These are phyloP conservation scores for Paracyclopina nana DNA, from an alignment of 1,140 invertebrate genomes.

Conservation along the genomic window DNA sequence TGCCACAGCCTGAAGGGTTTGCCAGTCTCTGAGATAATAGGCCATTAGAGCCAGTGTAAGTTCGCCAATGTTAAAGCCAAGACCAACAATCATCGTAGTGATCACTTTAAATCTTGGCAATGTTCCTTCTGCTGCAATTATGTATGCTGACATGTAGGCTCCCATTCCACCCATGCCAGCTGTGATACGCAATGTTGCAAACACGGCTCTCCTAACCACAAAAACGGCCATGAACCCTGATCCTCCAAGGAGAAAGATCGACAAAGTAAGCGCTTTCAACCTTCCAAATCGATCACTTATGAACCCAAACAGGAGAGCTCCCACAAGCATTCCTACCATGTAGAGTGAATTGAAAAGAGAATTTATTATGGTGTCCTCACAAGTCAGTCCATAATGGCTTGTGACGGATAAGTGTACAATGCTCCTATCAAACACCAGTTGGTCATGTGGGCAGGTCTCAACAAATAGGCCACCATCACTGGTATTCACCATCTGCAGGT, in stretches of 20 bases:
- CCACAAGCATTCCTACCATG: slow-evolving; percentile 5
- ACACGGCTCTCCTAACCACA: background rate
- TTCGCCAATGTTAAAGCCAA: background rate
- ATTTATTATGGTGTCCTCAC: background rate
- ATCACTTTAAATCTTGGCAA: background rate
- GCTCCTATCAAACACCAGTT: background rate
- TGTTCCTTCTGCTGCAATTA: background rate
- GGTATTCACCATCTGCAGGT: too few relatives aligned
- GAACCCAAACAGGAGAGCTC: background rate
- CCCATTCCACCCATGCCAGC: slow-evolving; percentile 4
- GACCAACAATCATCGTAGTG: background rate
- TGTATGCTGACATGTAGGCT: background rate
- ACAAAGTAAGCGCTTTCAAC: background rate
- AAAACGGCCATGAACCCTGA: background rate
- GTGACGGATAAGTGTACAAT: background rate
- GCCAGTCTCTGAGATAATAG: slow-evolving; percentile 3
- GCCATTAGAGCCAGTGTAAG: background rate
- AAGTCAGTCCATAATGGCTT: background rate
- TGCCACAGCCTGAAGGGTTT: background rate
- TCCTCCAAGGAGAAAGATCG: background rate
- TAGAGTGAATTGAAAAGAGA: background rate
- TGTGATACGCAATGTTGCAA: background rate
- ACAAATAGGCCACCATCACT: too few relatives aligned
- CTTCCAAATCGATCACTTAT: background rate
- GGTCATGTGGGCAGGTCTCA: too few relatives aligned